Evolutionary conservation across 2,113 vertebrate species (phyloP).

Genomic region (Labrus mixtus): DNA sequence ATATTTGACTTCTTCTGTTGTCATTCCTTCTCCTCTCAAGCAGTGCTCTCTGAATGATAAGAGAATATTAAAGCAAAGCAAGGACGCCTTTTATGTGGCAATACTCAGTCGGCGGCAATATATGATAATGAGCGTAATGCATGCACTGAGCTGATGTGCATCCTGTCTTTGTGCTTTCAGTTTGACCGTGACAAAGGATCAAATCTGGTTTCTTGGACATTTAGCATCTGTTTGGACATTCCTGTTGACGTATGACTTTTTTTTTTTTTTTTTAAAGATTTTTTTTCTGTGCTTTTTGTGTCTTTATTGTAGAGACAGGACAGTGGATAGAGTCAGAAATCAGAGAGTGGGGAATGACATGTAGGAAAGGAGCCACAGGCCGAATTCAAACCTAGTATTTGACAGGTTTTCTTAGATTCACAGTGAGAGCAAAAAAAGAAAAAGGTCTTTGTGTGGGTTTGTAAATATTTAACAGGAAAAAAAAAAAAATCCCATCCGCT

Average conservation of each 20-base stretch:
- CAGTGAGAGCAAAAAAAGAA: not conserved
- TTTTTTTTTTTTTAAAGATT: too few species aligned
- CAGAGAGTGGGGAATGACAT: too few species aligned
- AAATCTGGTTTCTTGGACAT: too few species aligned
- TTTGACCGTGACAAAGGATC: constrained; percentile 7
- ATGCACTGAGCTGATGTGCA: not conserved
- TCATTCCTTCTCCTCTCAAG: not conserved
- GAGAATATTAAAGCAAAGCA: not conserved
- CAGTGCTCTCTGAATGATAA: not conserved
- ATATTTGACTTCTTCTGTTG: not conserved
- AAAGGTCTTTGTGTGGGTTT: constrained; percentile 9
- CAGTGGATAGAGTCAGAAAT: too few species aligned
- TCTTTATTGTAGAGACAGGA: too few species aligned
- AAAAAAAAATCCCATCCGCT: not conserved
- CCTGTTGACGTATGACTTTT: too few species aligned
- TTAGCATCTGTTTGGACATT: too few species aligned
- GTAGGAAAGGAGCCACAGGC: too few species aligned
- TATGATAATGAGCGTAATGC: not conserved
- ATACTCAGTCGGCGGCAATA: not conserved
- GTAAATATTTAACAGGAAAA: not conserved
- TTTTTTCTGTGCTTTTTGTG: too few species aligned
- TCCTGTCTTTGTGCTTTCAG: not conserved
- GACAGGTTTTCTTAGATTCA: not conserved
- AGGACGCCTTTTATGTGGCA: not conserved
- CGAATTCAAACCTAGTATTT: too few species aligned